Conservation (phyloP, 2,797 vertebrate species). For the Scyliorhinus canicula region DNA sequence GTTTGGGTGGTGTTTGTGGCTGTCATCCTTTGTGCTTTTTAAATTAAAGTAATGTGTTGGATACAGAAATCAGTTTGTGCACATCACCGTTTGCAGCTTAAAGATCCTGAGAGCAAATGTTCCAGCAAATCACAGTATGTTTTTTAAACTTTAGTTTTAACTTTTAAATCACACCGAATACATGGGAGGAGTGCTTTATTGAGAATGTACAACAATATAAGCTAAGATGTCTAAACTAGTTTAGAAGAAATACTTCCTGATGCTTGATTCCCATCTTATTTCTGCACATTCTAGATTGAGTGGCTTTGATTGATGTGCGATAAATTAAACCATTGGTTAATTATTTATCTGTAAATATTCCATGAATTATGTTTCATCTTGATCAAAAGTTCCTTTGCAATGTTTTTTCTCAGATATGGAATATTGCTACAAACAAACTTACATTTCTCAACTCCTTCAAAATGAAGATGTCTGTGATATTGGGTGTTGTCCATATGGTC, state of each 20-base stretch:
- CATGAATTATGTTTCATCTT: not conserved
- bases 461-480: conserved; percentile 96
- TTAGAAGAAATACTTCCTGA: not conserved
- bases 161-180: not conserved
- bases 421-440: conserved; percentile 84
- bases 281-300: not conserved
- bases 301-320: not conserved
- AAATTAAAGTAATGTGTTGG: not conserved
- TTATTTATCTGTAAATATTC: not conserved
- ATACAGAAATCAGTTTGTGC: not conserved
- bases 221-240: not conserved
- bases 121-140: not conserved
- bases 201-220: not conserved
- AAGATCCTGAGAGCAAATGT: not conserved
- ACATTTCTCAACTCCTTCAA: conserved; percentile 97
- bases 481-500: conserved; percentile 90
- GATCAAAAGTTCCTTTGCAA: not conserved
- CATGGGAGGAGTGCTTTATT: not conserved
- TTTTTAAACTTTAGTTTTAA: not conserved
- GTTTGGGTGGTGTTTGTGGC: not conserved
- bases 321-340: not conserved
- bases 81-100: not conserved
- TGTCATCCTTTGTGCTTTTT: not conserved
- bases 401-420: conserved; percentile 79
- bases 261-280: not conserved